These are phyloP conservation scores for Pissodes strobi DNA, from an alignment of 1,140 invertebrate genomes.

Conservation along the genomic window DNA sequence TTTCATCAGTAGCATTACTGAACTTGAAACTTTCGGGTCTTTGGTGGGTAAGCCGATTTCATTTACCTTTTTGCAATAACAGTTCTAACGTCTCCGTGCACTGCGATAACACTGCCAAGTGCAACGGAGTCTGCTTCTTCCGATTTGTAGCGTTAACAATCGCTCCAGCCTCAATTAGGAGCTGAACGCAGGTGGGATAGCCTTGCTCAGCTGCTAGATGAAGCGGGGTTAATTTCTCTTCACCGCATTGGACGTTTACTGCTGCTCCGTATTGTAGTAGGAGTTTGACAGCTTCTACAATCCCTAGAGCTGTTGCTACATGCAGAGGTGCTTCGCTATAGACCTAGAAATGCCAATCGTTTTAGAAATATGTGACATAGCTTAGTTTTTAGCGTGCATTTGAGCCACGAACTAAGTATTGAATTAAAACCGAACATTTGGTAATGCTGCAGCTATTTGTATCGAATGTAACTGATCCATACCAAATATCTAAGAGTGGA, in stretches of 20 bases:
- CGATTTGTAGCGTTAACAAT: constrained; percentile 68
- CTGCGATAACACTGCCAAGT: constrained; percentile 76
- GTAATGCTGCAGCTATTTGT: too few relatives aligned
- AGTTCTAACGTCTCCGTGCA: constrained; percentile 72
- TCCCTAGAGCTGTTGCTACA: constrained; percentile 75
- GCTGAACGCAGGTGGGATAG: constrained; percentile 68
- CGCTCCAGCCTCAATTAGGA: constrained; percentile 75
- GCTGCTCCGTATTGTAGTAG: constrained; percentile 75
- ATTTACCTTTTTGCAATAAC: constrained; percentile 60
- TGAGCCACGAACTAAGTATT: too few relatives aligned
- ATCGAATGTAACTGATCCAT: too few relatives aligned
- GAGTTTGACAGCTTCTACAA: constrained; percentile 67
- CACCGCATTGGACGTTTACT: constrained; percentile 71
- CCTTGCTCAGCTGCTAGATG: constrained; percentile 84
- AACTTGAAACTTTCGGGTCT: too few relatives aligned
- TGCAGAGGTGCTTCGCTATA: constrained; percentile 84
- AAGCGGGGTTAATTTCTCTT: constrained; percentile 70
- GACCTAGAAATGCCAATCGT: constrained; percentile 59
- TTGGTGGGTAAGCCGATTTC: too few relatives aligned
- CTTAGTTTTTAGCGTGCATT: too few relatives aligned
- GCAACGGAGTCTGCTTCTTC: constrained; percentile 75
- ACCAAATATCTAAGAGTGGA: too few relatives aligned
- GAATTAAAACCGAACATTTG: too few relatives aligned
- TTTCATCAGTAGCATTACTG: too few relatives aligned
- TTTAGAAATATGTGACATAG: not conserved